Evolutionary conservation across 2,797 vertebrate species (phyloP).

Genomic region (Anas bahamensis): DNA sequence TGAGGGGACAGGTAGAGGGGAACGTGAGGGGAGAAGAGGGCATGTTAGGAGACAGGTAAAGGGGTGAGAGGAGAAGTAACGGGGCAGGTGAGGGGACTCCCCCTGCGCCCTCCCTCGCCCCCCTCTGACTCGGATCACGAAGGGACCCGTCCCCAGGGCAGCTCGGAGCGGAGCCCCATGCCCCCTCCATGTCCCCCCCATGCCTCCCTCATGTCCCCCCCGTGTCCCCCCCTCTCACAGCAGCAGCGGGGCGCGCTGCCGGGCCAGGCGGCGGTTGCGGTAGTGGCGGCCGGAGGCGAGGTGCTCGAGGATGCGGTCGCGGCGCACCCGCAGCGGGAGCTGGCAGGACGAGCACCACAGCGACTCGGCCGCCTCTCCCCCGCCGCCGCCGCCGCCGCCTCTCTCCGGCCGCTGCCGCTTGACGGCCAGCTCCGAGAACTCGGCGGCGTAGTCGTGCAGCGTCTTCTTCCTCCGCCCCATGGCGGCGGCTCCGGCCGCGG

Average conservation of each 20-base stretch:
- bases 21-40: too few species aligned
- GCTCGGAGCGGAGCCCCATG: too few species aligned
- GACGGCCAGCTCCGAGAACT: slow-evolving; percentile 65
- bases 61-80: too few species aligned
- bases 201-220: too few species aligned
- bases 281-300: slow-evolving; percentile 69
- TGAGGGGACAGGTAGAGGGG: too few species aligned
- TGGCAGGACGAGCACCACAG: slow-evolving; percentile 66
- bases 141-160: not conserved
- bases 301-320: slow-evolving; percentile 68
- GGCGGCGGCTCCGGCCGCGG: not conserved
- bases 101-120: too few species aligned
- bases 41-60: too few species aligned
- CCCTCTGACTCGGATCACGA: too few species aligned
- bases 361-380: slow-evolving; percentile 55
- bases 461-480: not conserved
- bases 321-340: slow-evolving; percentile 63
- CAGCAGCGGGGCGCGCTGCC: slow-evolving; percentile 32
- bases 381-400: slow-evolving; percentile 20
- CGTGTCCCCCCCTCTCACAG: slow-evolving; percentile 28
- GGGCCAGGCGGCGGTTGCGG: slow-evolving; percentile 57
- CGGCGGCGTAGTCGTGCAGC: slow-evolving; percentile 56
- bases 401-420: slow-evolving; percentile 45
- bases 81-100: too few species aligned
- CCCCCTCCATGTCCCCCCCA: not conserved